Base-by-base conservation (phyloP, 2,888 invertebrate species). In the Hyalella azteca region DNA sequence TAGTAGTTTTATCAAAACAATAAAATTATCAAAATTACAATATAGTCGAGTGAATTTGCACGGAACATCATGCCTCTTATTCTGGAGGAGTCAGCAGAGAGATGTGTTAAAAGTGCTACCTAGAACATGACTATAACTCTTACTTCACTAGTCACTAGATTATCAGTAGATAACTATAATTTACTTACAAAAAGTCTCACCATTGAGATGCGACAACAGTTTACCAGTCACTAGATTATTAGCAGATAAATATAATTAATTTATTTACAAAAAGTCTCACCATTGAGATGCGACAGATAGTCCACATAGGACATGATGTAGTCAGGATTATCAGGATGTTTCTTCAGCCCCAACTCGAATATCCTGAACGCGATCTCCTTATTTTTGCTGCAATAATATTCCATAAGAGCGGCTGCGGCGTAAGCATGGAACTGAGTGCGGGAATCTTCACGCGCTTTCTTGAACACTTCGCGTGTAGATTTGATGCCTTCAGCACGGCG, bases 341-440 rank as follows among this genome's bases (percentile, higher is more conserved):
- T 97, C 89, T 98, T 99, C 78, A 99, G 89, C 0, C 99, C 99
- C 78, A 99, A 90, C 88, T 99, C 98, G 89, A 99, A 99, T 86
- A 98, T 97, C 81, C 96, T 91, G 89, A 97, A 96, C 0, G 97
- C 97, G 79, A 98, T 95, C 87, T 95, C 96, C 88, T 96, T 95
- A 88, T 98, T 97, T 89, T 99, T 99, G 50, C 95, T 97, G 88
- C 98, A 98, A 87, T 98, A 98, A 88, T 98, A 99, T 88, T 99
- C 99, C 98, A 99, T 98, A 0, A 98, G 90, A 0, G 99, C 98
- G 0, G 98, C 97, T 0, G 97, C 94, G 0, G 98, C 97, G 88
- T 95, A 99, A 60, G 98, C 94, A 88, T 99, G 97, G 89, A 95
- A 96, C 1, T 92, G 92, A 0, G 93, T 93, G 26, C 91, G 87